Conservation (phyloP, 2,797 vertebrate genomes). For the Epinephelus malabaricus region DNA sequence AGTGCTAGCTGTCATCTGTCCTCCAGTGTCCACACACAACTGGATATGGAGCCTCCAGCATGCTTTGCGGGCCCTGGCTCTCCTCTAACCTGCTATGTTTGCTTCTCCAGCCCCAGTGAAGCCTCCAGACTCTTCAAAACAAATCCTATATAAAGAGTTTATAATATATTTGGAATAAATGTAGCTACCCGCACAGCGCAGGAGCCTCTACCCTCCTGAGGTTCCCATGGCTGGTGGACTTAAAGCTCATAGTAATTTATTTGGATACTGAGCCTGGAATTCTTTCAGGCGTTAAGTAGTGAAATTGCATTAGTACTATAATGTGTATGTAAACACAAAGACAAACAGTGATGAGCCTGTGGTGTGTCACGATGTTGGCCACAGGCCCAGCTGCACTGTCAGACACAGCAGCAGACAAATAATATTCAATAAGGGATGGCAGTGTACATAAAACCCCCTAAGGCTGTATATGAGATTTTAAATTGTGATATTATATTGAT, state of each 20-base stretch:
- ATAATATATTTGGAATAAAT: too few species aligned
- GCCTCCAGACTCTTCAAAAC: too few species aligned
- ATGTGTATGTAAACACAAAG: neutral
- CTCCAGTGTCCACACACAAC: too few species aligned
- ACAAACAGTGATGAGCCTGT: neutral
- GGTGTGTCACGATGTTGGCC: constrained; percentile 3
- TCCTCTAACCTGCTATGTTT: too few species aligned
- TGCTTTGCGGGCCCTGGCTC: too few species aligned
- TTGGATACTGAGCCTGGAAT: neutral
- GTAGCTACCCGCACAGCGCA: neutral
- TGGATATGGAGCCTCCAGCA: too few species aligned
- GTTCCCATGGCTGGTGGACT: neutral
- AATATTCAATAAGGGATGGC: neutral
- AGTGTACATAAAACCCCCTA: neutral
- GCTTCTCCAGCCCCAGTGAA: too few species aligned
- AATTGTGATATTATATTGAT: too few species aligned
- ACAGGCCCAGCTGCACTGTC: neutral
- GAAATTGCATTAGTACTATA: neutral
- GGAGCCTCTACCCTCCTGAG: neutral
- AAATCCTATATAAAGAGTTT: too few species aligned
- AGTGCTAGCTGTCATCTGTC: too few species aligned
- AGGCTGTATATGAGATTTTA: too few species aligned
- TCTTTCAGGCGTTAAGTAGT: neutral
- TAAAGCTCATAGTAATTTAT: constrained; percentile 10
- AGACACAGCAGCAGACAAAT: neutral